Conservation (phyloP, 2,113 vertebrate species). For the Trogon surrucura region DNA sequence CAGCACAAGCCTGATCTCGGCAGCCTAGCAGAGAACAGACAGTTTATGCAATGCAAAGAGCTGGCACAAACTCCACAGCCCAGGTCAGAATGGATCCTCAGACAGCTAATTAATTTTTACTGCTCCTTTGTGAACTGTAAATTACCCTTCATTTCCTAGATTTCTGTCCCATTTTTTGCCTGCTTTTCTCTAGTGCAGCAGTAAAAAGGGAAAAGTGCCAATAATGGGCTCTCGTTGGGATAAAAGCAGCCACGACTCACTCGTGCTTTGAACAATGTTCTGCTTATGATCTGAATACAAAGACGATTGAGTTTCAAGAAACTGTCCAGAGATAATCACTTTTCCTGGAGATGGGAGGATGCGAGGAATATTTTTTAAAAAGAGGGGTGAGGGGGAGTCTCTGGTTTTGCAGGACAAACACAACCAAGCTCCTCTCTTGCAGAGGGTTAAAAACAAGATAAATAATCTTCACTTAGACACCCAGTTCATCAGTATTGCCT, state of each 20-base stretch:
- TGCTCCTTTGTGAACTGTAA: slow-evolving; percentile 70
- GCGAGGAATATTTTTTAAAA: not conserved
- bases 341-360: slow-evolving; percentile 31
- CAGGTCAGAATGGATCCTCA: slow-evolving; percentile 53
- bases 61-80: slow-evolving; percentile 11
- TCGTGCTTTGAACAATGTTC: slow-evolving; percentile 10
- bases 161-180: slow-evolving; percentile 54
- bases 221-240: slow-evolving; percentile 40
- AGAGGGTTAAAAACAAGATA: slow-evolving; percentile 1
- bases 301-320: slow-evolving; percentile 37
- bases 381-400: not conserved
- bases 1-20: slow-evolving; percentile 12
- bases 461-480: not conserved
- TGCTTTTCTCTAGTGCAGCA: slow-evolving; percentile 51
- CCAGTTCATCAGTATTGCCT: slow-evolving; percentile 48
- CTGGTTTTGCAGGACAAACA: slow-evolving; percentile 14
- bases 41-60: not conserved
- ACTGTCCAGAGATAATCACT: slow-evolving; percentile 42
- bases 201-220: slow-evolving; percentile 59
- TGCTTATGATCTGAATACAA: slow-evolving; percentile 57
- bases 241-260: slow-evolving; percentile 34
- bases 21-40: slow-evolving; percentile 17
- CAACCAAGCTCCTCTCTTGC: not conserved
- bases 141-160: slow-evolving; percentile 71
- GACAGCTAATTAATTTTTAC: slow-evolving; percentile 73